A percentile compares a stretch with the other conserved stretches of the same genome.
phyloP scores from a whole-genome alignment of 2,888 invertebrate genomes.

The Hipparchia sbordonii region DNA sequence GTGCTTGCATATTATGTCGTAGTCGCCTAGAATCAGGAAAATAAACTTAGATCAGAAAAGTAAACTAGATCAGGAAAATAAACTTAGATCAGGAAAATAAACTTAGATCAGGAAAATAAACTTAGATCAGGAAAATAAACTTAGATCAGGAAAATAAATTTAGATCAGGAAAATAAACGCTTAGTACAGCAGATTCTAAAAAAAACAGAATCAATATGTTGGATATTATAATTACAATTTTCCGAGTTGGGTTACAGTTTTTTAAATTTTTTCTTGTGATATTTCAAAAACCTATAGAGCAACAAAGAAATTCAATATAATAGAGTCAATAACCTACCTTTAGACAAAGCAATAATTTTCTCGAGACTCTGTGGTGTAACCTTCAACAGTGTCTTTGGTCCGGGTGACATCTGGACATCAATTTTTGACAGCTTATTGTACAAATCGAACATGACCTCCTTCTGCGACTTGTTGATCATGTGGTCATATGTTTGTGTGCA shows the following conservation, averaged over 20 bases:
- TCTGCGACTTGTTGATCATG: slow-evolving; percentile 78
- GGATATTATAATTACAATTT: neutral
- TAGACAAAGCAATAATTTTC: slow-evolving; percentile 69
- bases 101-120: too few relatives aligned
- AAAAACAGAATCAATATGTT: too few relatives aligned
- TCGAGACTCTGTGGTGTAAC: slow-evolving; percentile 78
- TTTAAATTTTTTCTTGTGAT: too few relatives aligned
- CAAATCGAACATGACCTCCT: slow-evolving; percentile 78
- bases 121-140: too few relatives aligned
- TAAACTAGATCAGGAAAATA: too few relatives aligned
- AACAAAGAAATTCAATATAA: too few relatives aligned
- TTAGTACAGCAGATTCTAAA: too few relatives aligned
- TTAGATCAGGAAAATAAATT: too few relatives aligned
- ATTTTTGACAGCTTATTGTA: slow-evolving; percentile 76
- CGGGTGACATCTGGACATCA: slow-evolving; percentile 71
- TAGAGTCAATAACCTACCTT: slow-evolving; percentile 53
- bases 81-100: too few relatives aligned
- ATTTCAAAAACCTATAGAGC: too few relatives aligned
- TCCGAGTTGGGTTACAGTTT: too few relatives aligned
- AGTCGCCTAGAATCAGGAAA: slow-evolving; percentile 59
- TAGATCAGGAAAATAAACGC: too few relatives aligned
- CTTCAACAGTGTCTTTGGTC: slow-evolving; percentile 67
- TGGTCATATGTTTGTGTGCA: slow-evolving; percentile 72
- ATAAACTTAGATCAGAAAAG: neutral
- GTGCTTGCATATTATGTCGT: slow-evolving; percentile 67